Evolutionary conservation across 1,140 invertebrate species (phyloP), one percentile per base, ranked within the genome.

Genomic region (Aleiodes sp.): DNA sequence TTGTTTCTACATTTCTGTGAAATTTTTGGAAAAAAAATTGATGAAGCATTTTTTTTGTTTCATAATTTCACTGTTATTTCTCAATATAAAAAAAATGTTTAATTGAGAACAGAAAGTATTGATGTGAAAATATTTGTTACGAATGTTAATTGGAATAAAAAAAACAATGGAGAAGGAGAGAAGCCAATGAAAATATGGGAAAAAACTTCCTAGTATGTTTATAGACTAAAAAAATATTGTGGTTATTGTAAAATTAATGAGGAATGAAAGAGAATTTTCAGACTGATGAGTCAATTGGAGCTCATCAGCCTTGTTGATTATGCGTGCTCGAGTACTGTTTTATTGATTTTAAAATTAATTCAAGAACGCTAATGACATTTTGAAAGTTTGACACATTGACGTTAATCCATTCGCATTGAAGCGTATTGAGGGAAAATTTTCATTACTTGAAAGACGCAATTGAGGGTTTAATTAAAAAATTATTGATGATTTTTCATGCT

Each of bases 1-100:
- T 52, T 52, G 21, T 52, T 21, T 24, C 26, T 52, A 3, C 46
- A 52, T 52, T 21, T 52, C 4, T 3, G 21, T 24, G 14, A 24
- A 21, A 52, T 52, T n/a, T n/a, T n/a, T n/a, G n/a, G n/a, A n/a
- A n/a, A n/a, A n/a, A n/a, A n/a, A n/a, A n/a, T n/a, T n/a, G n/a
- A n/a, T n/a, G 46, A 52, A 52, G 26, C 10, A 9, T 52, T 7
- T 24, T 52, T 52, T 52, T 52, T 24, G 46, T 52, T 52, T 52
- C 7, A 24, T 21, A 52, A 16, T 24, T n/a, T n/a, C n/a, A 24
- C 46, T 24, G 46, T 52, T 52, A 52, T 52, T 52, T 52, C 26
- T 8, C 39, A 52, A 52, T 52, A 21, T 52, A 52, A 52, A 52
- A 52, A 52, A 14, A 52, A n/a, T n/a, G 46, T 52, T 21, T 52